Conservation (phyloP, 2,797 vertebrate species). For the Chelonia mydas region DNA sequence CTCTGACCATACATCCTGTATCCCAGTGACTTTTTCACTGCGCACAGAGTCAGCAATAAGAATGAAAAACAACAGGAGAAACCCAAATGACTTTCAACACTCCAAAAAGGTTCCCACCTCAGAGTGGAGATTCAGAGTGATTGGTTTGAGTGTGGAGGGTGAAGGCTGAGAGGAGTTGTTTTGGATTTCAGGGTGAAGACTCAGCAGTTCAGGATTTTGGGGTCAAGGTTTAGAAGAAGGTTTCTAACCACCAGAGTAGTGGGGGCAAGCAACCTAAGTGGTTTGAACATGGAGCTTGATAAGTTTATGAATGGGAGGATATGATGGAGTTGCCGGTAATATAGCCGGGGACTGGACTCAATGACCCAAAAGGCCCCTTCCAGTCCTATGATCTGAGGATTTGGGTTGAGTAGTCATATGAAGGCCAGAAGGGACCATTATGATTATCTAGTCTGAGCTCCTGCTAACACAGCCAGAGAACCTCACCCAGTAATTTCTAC, state of each 20-base stretch:
- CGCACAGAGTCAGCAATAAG: not conserved
- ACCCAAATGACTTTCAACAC: not conserved
- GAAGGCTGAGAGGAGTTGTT: not conserved
- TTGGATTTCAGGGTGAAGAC: not conserved
- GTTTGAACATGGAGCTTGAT: not conserved
- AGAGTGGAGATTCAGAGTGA: not conserved
- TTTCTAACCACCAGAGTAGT: not conserved
- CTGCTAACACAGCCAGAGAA: not conserved
- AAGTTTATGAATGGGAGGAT: not conserved
- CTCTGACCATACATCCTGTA: not conserved
- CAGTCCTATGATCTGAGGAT: not conserved
- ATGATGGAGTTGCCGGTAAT: not conserved
- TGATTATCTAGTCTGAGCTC: not conserved
- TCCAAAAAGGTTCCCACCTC: not conserved
- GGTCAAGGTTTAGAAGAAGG: not conserved
- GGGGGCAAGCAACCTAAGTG: not conserved
- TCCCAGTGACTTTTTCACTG: not conserved
- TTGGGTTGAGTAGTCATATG: not conserved
- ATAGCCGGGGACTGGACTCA: not conserved
- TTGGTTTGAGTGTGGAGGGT: not conserved
- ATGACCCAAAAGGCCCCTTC: not conserved
- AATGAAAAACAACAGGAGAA: not conserved
- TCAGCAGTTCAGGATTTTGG: not conserved
- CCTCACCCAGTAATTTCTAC: not conserved
- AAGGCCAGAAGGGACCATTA: not conserved